Conservation (phyloP, 2,113 vertebrate genomes). For the Sinocyclocheilus rhinocerous region DNA sequence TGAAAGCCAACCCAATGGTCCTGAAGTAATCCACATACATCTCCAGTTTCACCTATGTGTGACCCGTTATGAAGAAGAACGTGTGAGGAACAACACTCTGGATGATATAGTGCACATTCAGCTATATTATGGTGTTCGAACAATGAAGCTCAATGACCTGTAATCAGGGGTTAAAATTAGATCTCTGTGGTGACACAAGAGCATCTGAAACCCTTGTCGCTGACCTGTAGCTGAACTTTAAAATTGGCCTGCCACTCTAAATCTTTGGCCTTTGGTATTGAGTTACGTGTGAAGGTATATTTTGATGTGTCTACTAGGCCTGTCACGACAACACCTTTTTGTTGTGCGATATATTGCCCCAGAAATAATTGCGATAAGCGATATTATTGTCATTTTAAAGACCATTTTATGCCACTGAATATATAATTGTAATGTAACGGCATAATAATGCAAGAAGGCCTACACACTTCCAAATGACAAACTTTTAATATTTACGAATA, state of each 20-base stretch:
- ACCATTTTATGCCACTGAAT: too few relatives aligned
- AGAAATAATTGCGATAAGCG: too few relatives aligned
- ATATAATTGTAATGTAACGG: too few relatives aligned
- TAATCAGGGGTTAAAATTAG: constrained; percentile 31
- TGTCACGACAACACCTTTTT: too few relatives aligned
- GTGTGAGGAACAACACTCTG: background rate
- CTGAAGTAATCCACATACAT: constrained; percentile 74
- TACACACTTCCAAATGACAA: too few relatives aligned
- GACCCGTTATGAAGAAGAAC: background rate
- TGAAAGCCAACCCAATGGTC: constrained; percentile 63
- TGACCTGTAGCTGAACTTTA: constrained; percentile 13
- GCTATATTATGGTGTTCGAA: background rate
- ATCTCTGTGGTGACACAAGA: background rate
- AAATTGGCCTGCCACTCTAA: background rate
- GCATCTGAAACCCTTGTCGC: background rate
- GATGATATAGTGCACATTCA: background rate
- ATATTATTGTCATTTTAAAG: too few relatives aligned
- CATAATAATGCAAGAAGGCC: too few relatives aligned
- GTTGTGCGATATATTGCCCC: too few relatives aligned
- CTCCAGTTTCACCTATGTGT: constrained; percentile 69
- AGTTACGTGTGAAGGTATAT: background rate
- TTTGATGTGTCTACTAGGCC: background rate
- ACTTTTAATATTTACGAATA: too few relatives aligned
- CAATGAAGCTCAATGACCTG: background rate
- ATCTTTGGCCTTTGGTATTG: background rate